Evolutionary conservation across 2,113 vertebrate genomes (phyloP).

Genomic region (Xiphorhynchus elegans): DNA sequence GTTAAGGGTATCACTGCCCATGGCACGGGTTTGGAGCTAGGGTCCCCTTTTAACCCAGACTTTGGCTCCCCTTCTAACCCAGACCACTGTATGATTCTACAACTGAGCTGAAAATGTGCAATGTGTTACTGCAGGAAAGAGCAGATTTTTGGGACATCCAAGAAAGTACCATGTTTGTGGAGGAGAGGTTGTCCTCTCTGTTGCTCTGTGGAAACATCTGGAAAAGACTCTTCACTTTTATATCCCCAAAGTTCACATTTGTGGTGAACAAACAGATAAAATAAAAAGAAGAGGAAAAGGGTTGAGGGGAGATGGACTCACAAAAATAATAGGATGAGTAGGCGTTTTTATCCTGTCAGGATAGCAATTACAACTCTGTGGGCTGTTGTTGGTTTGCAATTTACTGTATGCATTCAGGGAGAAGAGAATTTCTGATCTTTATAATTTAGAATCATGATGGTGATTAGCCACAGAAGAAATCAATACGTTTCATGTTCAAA

Average conservation of each 20-base stretch:
- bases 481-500: slow-evolving; percentile 58
- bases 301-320: neutral
- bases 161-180: neutral
- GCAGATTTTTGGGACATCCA: neutral
- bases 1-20: neutral
- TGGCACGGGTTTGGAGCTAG: too few species aligned
- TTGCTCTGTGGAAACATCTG: neutral
- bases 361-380: slow-evolving; percentile 39
- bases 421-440: slow-evolving; percentile 62
- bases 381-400: slow-evolving; percentile 45
- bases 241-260: neutral
- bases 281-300: neutral
- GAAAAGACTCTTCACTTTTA: neutral
- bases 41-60: neutral
- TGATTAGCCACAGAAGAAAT: slow-evolving; percentile 67
- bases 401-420: slow-evolving; percentile 53
- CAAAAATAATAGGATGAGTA: slow-evolving; percentile 13
- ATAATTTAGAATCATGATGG: slow-evolving; percentile 61
- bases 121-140: neutral
- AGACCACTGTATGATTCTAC: neutral
- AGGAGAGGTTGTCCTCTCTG: neutral
- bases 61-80: neutral
- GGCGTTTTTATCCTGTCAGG: slow-evolving; percentile 26
- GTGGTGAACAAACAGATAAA: neutral
- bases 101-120: neutral